A percentile compares a stretch with the other conserved stretches of the same genome.
phyloP scores from a whole-genome alignment of 1,140 invertebrate species.

The Leptinotarsa defecta region DNA sequence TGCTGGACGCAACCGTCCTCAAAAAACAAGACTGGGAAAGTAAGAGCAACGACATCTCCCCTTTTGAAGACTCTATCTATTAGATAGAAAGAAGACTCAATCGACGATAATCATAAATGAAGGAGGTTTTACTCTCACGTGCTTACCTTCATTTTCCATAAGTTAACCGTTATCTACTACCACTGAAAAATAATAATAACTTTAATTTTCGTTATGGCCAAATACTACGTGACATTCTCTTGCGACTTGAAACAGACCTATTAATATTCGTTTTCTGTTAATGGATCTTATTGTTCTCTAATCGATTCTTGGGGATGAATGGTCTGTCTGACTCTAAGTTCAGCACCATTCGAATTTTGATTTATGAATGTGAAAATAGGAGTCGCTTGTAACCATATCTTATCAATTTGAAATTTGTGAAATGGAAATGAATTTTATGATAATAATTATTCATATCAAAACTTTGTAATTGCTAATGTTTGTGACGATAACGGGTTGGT shows the following conservation, averaged over 20 bases:
- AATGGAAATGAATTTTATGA: constrained; percentile 1
- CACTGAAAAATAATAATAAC: no score
- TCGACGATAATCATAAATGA: no score
- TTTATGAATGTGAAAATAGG: not conserved
- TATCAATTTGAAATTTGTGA: not conserved
- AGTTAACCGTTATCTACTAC: no score
- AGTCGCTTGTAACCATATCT: not conserved
- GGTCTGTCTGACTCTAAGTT: not conserved
- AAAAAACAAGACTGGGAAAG: no score
- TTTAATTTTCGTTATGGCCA: no score
- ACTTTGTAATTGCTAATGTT: constrained; percentile 15
- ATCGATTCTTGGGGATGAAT: not conserved
- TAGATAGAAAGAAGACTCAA: no score
- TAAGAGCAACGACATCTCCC: no score
- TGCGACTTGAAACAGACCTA: not conserved
- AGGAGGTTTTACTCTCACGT: no score
- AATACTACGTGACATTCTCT: no score
- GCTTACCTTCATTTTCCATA: no score
- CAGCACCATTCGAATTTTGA: not conserved
- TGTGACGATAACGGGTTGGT: constrained; percentile 1
- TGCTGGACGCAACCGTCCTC: no score
- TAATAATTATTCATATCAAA: constrained; percentile 1
- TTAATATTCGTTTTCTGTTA: constrained; percentile 3
- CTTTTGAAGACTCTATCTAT: no score
- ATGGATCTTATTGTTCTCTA: not conserved